A percentile compares a stretch with the other conserved stretches of the same genome.
These are phyloP conservation scores for Callorhinus ursinus DNA, from an alignment of 2,113 vertebrate species.

Conservation along the genomic window DNA sequence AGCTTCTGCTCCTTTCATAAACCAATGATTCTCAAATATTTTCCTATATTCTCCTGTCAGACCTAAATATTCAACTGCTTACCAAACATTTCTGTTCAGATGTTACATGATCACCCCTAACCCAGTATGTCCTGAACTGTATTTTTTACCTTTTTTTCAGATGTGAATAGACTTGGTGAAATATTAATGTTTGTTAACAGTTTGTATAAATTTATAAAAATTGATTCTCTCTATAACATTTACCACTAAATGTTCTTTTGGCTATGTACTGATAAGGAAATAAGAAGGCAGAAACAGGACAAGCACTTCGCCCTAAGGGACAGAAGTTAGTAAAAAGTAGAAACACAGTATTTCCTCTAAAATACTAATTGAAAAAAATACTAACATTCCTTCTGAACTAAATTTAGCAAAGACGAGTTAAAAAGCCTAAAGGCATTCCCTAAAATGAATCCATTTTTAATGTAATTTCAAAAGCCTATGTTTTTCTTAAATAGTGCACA, in stretches of 20 bases:
- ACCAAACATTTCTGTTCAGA: neutral
- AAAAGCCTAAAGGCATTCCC: conserved; percentile 61
- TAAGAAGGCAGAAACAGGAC: neutral
- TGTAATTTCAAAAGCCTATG: conserved; percentile 49
- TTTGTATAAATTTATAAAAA: neutral
- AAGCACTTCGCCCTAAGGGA: neutral
- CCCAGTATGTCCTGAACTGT: neutral
- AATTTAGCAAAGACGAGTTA: conserved; percentile 49
- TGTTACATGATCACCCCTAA: neutral
- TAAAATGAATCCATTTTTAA: conserved; percentile 63
- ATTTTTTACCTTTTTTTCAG: neutral
- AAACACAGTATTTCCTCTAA: conserved; percentile 51
- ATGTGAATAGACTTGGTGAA: neutral
- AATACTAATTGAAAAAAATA: conserved; percentile 50
- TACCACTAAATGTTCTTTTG: neutral
- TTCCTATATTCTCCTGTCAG: neutral
- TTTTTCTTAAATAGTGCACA: conserved; percentile 55
- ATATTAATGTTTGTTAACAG: neutral
- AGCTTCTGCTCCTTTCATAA: neutral
- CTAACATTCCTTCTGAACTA: conserved; percentile 46
- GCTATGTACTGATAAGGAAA: neutral
- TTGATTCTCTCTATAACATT: neutral
- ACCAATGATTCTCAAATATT: neutral
- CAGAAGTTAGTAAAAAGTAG: neutral
- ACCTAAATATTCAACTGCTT: neutral